phyloP scores from a whole-genome alignment of 2,888 invertebrate species.

The Pollenia amentaria region DNA sequence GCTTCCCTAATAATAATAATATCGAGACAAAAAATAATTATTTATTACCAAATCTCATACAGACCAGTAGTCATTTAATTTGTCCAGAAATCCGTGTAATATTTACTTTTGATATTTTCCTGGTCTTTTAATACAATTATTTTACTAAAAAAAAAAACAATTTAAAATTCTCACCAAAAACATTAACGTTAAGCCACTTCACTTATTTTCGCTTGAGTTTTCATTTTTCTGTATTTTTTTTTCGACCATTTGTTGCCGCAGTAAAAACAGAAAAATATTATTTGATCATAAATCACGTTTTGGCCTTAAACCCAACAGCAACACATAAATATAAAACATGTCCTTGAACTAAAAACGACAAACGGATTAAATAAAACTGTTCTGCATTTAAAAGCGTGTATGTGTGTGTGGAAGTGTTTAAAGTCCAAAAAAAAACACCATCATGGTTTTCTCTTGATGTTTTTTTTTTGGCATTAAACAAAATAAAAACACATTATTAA shows the following conservation, averaged over 20 bases:
- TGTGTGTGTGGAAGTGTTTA: not conserved
- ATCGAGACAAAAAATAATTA: no score
- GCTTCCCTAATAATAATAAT: no score
- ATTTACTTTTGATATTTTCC: not conserved
- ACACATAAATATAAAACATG: slow-evolving; percentile 10
- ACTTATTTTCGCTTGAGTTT: not conserved
- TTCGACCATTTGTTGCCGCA: not conserved
- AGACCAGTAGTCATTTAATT: not conserved
- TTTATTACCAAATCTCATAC: no score
- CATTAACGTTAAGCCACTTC: not conserved
- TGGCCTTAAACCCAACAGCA: slow-evolving; percentile 30
- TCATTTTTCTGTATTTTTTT: not conserved
- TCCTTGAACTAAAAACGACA: slow-evolving; percentile 44
- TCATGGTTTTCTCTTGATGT: not conserved
- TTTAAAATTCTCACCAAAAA: not conserved
- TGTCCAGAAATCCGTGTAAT: not conserved
- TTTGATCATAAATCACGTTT: slow-evolving; percentile 52
- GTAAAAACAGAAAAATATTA: slow-evolving; percentile 25
- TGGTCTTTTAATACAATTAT: not conserved
- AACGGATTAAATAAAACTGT: slow-evolving; percentile 21
- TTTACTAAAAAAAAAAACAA: not conserved
- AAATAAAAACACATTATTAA: slow-evolving; percentile 25
- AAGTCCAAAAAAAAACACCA: not conserved
- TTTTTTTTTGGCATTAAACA: slow-evolving; percentile 19
- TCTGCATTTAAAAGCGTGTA: not conserved